Conservation (phyloP, 2,888 invertebrate species). For the Tricholauxania praeusta region DNA sequence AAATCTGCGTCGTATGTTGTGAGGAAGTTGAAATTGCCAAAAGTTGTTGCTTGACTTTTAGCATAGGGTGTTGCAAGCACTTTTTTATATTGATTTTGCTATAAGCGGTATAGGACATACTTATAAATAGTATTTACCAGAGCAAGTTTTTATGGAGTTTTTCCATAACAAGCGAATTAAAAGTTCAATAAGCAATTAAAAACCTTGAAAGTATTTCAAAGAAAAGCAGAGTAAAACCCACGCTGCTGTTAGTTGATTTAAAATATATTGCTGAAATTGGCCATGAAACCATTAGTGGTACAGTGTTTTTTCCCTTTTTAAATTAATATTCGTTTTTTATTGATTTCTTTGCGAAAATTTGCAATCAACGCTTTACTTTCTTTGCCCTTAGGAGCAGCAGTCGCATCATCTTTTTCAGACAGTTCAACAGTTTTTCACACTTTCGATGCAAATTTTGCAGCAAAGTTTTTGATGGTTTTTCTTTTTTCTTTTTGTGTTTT, state of each 20-base stretch:
- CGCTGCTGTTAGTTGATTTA: too few relatives aligned
- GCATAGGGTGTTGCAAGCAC: not conserved
- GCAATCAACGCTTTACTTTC: not conserved
- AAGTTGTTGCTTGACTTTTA: slow-evolving; percentile 16
- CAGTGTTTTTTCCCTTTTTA: too few relatives aligned
- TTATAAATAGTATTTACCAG: too few relatives aligned
- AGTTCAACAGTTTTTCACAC: slow-evolving; percentile 2
- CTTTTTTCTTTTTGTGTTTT: slow-evolving; percentile 18
- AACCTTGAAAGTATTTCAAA: too few relatives aligned
- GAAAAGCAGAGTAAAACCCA: too few relatives aligned
- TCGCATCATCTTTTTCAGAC: not conserved
- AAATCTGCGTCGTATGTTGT: not conserved
- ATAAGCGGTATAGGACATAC: too few relatives aligned
- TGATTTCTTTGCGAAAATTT: not conserved
- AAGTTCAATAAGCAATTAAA: too few relatives aligned
- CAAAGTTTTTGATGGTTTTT: not conserved
- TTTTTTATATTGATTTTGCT: too few relatives aligned
- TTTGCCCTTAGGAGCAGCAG: not conserved
- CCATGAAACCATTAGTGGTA: too few relatives aligned
- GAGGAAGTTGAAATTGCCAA: slow-evolving; percentile 16
- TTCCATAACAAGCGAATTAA: too few relatives aligned
- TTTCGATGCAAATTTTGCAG: slow-evolving; percentile 28
- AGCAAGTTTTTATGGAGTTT: too few relatives aligned
- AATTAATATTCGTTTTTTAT: slow-evolving; percentile 20
- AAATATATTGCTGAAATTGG: too few relatives aligned